A percentile compares a stretch with the other conserved stretches of the same genome.
Evolutionary conservation across 2,888 invertebrate genomes (phyloP).

Genomic region (Drosophila anomalata): DNA sequence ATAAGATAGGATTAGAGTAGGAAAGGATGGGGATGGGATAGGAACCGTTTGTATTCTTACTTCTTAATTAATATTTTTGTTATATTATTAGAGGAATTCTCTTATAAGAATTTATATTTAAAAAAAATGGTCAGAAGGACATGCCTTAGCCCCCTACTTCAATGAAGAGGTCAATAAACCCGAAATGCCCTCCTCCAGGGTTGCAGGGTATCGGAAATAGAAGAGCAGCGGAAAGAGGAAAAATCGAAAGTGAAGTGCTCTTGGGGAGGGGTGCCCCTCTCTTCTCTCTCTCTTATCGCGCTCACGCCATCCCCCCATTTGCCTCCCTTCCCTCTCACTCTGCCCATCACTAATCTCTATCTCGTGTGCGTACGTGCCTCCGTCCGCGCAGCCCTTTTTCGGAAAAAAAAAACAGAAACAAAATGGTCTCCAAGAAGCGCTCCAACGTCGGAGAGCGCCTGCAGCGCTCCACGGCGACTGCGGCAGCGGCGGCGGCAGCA

Average conservation of each 20-base stretch:
- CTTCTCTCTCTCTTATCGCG: neutral
- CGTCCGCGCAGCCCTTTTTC: conserved; percentile 35
- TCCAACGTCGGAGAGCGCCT: conserved; percentile 80
- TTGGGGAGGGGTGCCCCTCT: neutral
- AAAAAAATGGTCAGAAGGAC: too few relatives aligned
- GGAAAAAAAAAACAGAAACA: neutral
- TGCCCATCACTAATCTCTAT: conserved; percentile 6
- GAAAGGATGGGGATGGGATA: too few relatives aligned
- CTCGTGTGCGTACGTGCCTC: conserved; percentile 7
- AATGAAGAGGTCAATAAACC: too few relatives aligned
- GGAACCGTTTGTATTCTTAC: too few relatives aligned
- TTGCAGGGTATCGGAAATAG: neutral
- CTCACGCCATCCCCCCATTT: neutral
- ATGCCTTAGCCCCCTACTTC: too few relatives aligned
- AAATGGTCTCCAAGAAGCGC: conserved; percentile 83
- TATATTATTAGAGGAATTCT: too few relatives aligned
- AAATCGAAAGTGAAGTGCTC: conserved; percentile 43
- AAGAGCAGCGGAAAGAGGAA: neutral
- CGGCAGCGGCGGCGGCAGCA: conserved; percentile 51
- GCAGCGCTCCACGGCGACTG: conserved; percentile 67
- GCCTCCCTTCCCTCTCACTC: neutral
- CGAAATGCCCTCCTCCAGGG: neutral
- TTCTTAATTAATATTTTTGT: too few relatives aligned
- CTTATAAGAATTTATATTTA: too few relatives aligned
- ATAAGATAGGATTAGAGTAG: too few relatives aligned